Evolutionary conservation across 1,140 invertebrate genomes (phyloP).

Genomic region (Heliconius himera): DNA sequence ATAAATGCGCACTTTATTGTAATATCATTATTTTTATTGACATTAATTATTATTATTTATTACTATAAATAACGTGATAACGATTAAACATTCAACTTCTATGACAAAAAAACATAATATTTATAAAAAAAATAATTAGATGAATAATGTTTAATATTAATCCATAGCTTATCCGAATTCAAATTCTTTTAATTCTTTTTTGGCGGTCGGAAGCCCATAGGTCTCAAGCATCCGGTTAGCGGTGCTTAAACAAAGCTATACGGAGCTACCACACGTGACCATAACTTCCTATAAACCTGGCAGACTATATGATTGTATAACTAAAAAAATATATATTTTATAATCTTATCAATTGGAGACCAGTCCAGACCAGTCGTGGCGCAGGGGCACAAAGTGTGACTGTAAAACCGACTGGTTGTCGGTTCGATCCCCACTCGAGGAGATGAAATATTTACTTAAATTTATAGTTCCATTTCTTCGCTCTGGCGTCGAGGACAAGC

Average conservation of each 20-base stretch:
- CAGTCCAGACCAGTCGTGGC: too few relatives aligned
- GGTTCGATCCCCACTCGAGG: too few relatives aligned
- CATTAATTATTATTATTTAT: neutral
- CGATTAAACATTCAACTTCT: neutral
- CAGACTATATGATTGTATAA: conserved; percentile 8
- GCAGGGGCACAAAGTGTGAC: too few relatives aligned
- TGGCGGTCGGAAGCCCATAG: conserved; percentile 28
- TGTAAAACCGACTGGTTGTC: too few relatives aligned
- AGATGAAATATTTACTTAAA: too few relatives aligned
- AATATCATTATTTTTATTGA: neutral
- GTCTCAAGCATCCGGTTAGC: conserved; percentile 40
- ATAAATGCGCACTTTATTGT: neutral
- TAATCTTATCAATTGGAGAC: neutral
- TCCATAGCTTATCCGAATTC: neutral
- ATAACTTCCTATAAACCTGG: conserved; percentile 34
- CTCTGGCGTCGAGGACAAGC: too few relatives aligned
- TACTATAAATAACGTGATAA: neutral
- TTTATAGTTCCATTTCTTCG: too few relatives aligned
- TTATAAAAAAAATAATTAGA: neutral
- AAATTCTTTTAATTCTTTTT: conserved; percentile 25
- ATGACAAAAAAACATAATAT: neutral
- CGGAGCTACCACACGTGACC: conserved; percentile 25
- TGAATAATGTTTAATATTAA: neutral
- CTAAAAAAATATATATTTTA: neutral
- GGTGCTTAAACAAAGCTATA: conserved; percentile 24